Base-by-base conservation (phyloP, 2,797 vertebrate genomes). In the Falco columbarius region DNA sequence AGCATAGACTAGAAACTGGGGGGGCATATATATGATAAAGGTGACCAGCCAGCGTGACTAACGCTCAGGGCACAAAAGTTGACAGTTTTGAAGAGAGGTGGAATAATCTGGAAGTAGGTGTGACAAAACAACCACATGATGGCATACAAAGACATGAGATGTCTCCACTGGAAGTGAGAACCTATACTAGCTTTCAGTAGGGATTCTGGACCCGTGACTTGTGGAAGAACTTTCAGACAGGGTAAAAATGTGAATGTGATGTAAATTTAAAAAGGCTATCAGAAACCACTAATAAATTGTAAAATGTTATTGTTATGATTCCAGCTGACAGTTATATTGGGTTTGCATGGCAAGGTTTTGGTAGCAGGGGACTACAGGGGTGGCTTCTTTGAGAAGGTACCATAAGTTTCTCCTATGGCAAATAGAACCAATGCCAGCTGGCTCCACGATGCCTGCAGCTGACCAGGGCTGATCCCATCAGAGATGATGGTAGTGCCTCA, bases 401-500 rank as follows among this genome's bases (percentile, higher is more conserved):
- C 21, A 15, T 42, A 74, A 40, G 6, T 1, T 70, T 55, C 36
- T n/a, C 8, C 32, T 6, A 6, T 44, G 14, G 22, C 9, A 1
- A 2, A 27, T 10, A 54, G n/a, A 75, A 26, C 36, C 44, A 44
- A 19, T 27, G 18, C 4, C 12, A 65, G 42, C 19, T 11, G 23
- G 10, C 29, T 85, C 32, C 27, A 68, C n/a, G 16, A 22, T 3
- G 2, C 4, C 5, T 8, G 4, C 3, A 2, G 4, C 9, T 54
- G 36, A 27, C 42, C 54, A 56, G 62, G n/a, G 22, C 8, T 1
- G 5, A 82, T 59, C 1, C 13, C 30, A 36, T 3, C 23, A 63
- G 7, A 11, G 49, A 4, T 4, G 14, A 4, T 12, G 11, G 18
- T 49, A n/a, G 1, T 4, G 3, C 4, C 29, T 67, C 40, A 49